Base-by-base conservation (phyloP, 2,113 vertebrate species). In the Chaetodon trifascialis region DNA sequence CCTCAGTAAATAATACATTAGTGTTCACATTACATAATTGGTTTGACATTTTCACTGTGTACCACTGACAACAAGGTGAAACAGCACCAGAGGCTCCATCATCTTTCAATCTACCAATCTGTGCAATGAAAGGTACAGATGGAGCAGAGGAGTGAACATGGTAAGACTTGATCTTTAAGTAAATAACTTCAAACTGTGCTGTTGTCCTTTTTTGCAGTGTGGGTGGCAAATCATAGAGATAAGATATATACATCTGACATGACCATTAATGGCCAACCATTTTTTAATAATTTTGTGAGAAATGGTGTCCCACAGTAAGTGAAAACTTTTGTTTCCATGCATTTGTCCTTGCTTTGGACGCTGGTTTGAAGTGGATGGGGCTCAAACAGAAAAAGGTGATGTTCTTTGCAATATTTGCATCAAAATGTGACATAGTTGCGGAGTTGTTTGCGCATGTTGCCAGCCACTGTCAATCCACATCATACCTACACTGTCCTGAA, bases 31-130 rank as follows among this genome's bases (percentile, higher is more conserved):
- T 25, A 73, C 14, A 14, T 63, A 16, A 81, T 34, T 23, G 16
- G 12, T 73, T 15, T 67, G 81, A 71, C 49, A 69, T 86, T 84
- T 90, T 83, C 55, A 65, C 67, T 15, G 40, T 6, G 9, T 17
- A 12, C 36, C 60, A 60, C 23, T 1, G 19, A 44, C 15, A 70
- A 70, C 54, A 65, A 15, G 74, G 76, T 60, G 40, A 88, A 84
- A 74, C 51, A 16, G 11, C 47, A 36, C 49, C 17, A 5, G 5
- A 55, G 70, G 52, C 58, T 17, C 8, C 56, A n/a, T 55, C 14
- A 44, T 42, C 47, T 10, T 76, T 56, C 21, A 65, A 62, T 83
- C 58, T 78, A 14, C 58, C 38, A 78, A 11, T 80, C 52, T 46
- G 69, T 0, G 55, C 62, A 71, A 78, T 84, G 56, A 79, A 76